These are phyloP conservation scores for Rosalia funebris DNA, from an alignment of 2,888 invertebrate species.

Conservation along the genomic window DNA sequence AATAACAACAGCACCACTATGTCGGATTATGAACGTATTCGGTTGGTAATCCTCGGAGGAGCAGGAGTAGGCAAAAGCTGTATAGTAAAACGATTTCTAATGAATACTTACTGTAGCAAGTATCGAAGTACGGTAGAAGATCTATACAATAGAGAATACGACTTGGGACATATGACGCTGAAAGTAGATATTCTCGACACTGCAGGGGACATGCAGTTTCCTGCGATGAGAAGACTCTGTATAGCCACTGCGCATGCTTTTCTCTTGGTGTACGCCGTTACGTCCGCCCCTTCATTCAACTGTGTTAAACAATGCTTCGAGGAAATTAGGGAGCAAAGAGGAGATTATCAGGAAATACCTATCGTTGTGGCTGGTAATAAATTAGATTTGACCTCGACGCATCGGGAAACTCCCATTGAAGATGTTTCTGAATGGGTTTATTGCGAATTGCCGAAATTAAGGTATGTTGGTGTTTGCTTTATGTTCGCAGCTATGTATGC, in stretches of 20 bases:
- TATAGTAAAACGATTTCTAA: conserved; percentile 82
- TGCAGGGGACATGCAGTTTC: conserved; percentile 87
- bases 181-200: conserved; percentile 86
- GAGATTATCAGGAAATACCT: conserved; percentile 81
- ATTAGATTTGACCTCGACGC: conserved; percentile 77
- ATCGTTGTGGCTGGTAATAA: conserved; percentile 90
- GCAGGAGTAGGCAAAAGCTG: conserved; percentile 87
- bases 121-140: conserved; percentile 91
- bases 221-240: conserved; percentile 88
- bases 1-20: conserved; percentile 66
- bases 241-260: conserved; percentile 91
- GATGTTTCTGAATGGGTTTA: conserved; percentile 85
- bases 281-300: conserved; percentile 77
- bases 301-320: conserved; percentile 80
- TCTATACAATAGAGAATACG: conserved; percentile 85
- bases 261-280: conserved; percentile 84
- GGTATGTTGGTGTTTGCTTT: conserved; percentile 62
- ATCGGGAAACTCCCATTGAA: conserved; percentile 78
- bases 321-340: conserved; percentile 83
- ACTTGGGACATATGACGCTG: conserved; percentile 77
- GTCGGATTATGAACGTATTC: conserved; percentile 81
- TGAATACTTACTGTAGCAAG: conserved; percentile 81
- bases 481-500: too few species aligned
- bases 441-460: conserved; percentile 78
- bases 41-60: conserved; percentile 85